Evolutionary conservation across 2,888 invertebrate genomes (phyloP).

Genomic region (Oxystoma pomonae): DNA sequence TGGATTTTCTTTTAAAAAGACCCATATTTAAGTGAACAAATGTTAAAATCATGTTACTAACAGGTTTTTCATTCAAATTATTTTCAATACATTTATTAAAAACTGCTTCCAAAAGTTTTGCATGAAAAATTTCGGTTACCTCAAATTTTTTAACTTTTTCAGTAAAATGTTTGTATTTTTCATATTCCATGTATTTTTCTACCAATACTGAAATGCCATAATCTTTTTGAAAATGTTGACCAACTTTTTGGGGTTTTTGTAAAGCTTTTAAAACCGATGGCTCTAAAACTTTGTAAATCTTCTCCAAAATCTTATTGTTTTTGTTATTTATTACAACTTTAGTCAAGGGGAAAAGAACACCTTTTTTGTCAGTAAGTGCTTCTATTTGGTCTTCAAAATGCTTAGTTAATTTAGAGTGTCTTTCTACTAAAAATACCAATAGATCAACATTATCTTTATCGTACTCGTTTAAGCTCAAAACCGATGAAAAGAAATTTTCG

Average conservation of each 20-base stretch:
- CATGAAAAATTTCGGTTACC: slow-evolving; percentile 55
- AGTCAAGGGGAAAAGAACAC: slow-evolving; percentile 60
- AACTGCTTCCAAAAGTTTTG: slow-evolving; percentile 53
- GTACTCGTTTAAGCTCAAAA: slow-evolving; percentile 51
- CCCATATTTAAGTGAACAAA: slow-evolving; percentile 53
- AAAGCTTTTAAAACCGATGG: slow-evolving; percentile 59
- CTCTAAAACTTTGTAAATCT: slow-evolving; percentile 58
- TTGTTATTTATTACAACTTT: slow-evolving; percentile 50
- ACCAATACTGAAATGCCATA: slow-evolving; percentile 58
- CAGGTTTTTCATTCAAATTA: slow-evolving; percentile 44
- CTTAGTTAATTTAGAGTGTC: slow-evolving; percentile 50
- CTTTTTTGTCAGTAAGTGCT: slow-evolving; percentile 55
- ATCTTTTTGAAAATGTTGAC: slow-evolving; percentile 60
- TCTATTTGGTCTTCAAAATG: slow-evolving; percentile 51
- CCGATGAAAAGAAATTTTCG: slow-evolving; percentile 52
- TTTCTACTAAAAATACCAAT: slow-evolving; percentile 55
- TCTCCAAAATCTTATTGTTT: slow-evolving; percentile 48
- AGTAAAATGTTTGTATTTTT: slow-evolving; percentile 55
- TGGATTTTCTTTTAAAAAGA: slow-evolving; percentile 48
- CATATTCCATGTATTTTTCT: slow-evolving; percentile 55
- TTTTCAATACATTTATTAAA: slow-evolving; percentile 50
- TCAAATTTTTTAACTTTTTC: slow-evolving; percentile 63
- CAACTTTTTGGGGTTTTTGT: slow-evolving; percentile 67
- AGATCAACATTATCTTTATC: slow-evolving; percentile 57
- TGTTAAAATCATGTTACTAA: slow-evolving; percentile 54